Percentiles rank a stretch among this genome's conserved stretches.
phyloP scores from a whole-genome alignment of 2,888 invertebrate species.

The Conistra vaccinii region DNA sequence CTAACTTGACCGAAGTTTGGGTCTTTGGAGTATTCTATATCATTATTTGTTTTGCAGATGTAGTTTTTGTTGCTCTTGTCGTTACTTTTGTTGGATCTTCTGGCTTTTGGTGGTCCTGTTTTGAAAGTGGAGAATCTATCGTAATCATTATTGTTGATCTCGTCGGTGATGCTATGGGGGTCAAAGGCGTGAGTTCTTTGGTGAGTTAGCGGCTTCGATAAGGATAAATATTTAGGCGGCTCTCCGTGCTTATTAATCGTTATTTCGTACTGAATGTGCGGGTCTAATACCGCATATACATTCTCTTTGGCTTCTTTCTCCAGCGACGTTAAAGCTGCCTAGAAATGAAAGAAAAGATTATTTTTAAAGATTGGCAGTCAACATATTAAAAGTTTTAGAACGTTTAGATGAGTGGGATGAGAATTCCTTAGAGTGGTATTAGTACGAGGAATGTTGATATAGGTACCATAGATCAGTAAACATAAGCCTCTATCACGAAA shows the following conservation, averaged over 20 bases:
- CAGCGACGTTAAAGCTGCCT: slow-evolving; percentile 88
- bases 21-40: slow-evolving; percentile 85
- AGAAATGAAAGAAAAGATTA: slow-evolving; percentile 62
- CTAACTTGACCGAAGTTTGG: slow-evolving; percentile 81
- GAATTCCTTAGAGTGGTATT: slow-evolving; percentile 10
- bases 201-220: slow-evolving; percentile 89
- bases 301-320: slow-evolving; percentile 90
- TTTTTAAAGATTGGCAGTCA: slow-evolving; percentile 1
- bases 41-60: slow-evolving; percentile 82
- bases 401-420: slow-evolving; percentile 18
- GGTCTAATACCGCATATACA: slow-evolving; percentile 90
- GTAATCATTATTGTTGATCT: slow-evolving; percentile 82
- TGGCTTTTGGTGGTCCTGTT: slow-evolving; percentile 77
- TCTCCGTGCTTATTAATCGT: slow-evolving; percentile 89
- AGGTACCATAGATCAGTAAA: slow-evolving; percentile 6
- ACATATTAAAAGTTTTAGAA: background rate
- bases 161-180: slow-evolving; percentile 78
- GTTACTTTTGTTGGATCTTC: slow-evolving; percentile 81
- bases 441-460: slow-evolving; percentile 19
- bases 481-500: background rate
- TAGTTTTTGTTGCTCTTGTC: slow-evolving; percentile 74
- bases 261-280: slow-evolving; percentile 90
- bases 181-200: slow-evolving; percentile 88
- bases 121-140: slow-evolving; percentile 82
- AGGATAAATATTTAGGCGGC: slow-evolving; percentile 89